Evolutionary conservation across 2,888 invertebrate species (phyloP).

Genomic region (Fabriciana adippe): DNA sequence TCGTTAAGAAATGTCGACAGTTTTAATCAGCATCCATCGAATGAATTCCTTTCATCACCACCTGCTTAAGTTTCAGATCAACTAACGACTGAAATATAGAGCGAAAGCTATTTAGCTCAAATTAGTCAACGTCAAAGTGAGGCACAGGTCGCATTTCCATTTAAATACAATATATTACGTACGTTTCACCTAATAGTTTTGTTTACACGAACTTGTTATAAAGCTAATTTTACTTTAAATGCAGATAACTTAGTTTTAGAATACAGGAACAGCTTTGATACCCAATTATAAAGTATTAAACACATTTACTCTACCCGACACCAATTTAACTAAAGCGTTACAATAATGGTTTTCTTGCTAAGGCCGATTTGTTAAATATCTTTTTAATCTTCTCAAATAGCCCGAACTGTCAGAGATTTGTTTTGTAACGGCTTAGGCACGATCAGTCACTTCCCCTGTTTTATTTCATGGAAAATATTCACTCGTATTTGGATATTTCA

Average conservation of each 20-base stretch:
- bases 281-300: too few species aligned
- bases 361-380: constrained; percentile 46
- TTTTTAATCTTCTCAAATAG: constrained; percentile 46
- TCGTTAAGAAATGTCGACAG: constrained; percentile 35
- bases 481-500: constrained; percentile 2
- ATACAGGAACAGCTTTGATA: too few species aligned
- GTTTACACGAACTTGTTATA: too few species aligned
- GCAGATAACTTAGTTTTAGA: too few species aligned
- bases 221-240: too few species aligned
- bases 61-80: constrained; percentile 7
- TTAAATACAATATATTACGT: too few species aligned
- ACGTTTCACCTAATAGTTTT: too few species aligned
- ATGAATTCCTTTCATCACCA: constrained; percentile 22
- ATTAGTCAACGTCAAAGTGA: neutral
- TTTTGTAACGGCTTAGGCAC: constrained; percentile 39
- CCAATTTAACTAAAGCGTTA: constrained; percentile 7
- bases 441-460: constrained; percentile 34
- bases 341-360: constrained; percentile 3
- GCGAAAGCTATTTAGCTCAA: neutral
- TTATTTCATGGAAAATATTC: constrained; percentile 23
- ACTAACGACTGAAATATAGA: constrained; percentile 9
- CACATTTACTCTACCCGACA: neutral
- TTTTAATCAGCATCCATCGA: constrained; percentile 31
- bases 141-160: too few species aligned
- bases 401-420: constrained; percentile 40